These are phyloP conservation scores for Zapus hudsonius DNA, from an alignment of 2,113 vertebrate genomes.

Conservation along the genomic window DNA sequence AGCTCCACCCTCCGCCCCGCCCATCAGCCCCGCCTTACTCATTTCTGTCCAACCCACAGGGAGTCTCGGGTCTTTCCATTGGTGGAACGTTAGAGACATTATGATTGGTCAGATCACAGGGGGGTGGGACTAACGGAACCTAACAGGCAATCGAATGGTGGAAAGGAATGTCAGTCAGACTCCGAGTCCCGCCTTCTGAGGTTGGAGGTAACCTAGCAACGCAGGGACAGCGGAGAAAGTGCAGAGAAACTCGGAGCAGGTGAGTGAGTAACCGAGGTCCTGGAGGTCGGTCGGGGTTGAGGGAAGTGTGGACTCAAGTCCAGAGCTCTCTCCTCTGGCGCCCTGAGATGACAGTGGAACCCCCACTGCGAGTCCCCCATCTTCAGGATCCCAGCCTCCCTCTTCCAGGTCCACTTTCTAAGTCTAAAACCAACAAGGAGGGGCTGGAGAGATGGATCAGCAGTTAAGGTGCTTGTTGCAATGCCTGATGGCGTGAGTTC, in stretches of 20 bases:
- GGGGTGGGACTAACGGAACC: background rate
- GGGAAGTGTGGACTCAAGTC: background rate
- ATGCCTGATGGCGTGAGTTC: too few species aligned
- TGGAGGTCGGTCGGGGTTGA: background rate
- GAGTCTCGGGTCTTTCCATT: slow-evolving; percentile 43
- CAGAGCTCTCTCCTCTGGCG: background rate
- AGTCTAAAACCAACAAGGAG: too few species aligned
- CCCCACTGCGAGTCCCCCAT: background rate
- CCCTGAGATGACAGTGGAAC: background rate
- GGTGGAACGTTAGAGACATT: background rate
- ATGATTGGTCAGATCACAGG: slow-evolving; percentile 35
- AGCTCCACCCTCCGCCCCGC: background rate
- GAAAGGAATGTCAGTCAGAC: slow-evolving; percentile 58
- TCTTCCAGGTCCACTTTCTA: background rate
- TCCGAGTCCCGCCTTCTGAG: slow-evolving; percentile 46
- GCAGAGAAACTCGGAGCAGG: background rate
- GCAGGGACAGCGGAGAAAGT: rapidly evolving
- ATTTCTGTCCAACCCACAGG: background rate
- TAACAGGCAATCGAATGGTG: slow-evolving; percentile 32
- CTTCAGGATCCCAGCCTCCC: background rate
- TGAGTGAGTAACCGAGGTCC: slow-evolving; percentile 49
- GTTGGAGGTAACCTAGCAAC: slow-evolving; percentile 77
- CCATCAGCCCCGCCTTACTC: background rate
- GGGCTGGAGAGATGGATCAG: too few species aligned
- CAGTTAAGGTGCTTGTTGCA: too few species aligned